phyloP scores from a whole-genome alignment of 2,113 vertebrate genomes.

The Corythoichthys haematopterus region DNA sequence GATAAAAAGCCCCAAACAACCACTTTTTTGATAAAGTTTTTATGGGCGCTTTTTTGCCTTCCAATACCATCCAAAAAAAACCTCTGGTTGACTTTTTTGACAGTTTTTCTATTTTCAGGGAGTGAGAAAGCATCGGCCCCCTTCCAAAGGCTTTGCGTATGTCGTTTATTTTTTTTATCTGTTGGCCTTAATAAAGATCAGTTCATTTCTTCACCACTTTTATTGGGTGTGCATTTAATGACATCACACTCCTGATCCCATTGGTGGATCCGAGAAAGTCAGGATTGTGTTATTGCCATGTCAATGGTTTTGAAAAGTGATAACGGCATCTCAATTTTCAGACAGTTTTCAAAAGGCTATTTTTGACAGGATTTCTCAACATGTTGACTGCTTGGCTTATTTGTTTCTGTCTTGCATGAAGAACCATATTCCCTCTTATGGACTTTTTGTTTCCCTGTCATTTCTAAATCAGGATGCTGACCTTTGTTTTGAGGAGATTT shows the following conservation, averaged over 20 bases:
- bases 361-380: constrained; percentile 62
- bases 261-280: constrained; percentile 89
- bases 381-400: constrained; percentile 46
- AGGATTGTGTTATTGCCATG: constrained; percentile 69
- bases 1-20: constrained; percentile 84
- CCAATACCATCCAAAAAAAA: constrained; percentile 58
- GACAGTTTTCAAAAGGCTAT: constrained; percentile 69
- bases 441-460: constrained; percentile 62
- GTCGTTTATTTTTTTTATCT: constrained; percentile 74
- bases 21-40: constrained; percentile 82
- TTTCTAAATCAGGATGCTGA: constrained; percentile 77
- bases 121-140: constrained; percentile 66
- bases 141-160: constrained; percentile 72
- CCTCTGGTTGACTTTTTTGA: constrained; percentile 77
- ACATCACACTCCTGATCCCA: constrained; percentile 96
- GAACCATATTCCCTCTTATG: constrained; percentile 45
- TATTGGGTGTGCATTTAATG: constrained; percentile 76
- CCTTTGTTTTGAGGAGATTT: constrained; percentile 74
- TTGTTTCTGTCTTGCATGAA: constrained; percentile 59
- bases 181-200: constrained; percentile 78
- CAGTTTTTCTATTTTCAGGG: constrained; percentile 80
- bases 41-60: constrained; percentile 77
- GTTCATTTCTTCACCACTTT: constrained; percentile 83
- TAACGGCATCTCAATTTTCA: constrained; percentile 92
- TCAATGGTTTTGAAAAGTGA: constrained; percentile 79